Percentiles rank a stretch among this genome's conserved stretches.
phyloP scores from a whole-genome alignment of 1,140 invertebrate species.

The Zaprionus kolodkinae region DNA sequence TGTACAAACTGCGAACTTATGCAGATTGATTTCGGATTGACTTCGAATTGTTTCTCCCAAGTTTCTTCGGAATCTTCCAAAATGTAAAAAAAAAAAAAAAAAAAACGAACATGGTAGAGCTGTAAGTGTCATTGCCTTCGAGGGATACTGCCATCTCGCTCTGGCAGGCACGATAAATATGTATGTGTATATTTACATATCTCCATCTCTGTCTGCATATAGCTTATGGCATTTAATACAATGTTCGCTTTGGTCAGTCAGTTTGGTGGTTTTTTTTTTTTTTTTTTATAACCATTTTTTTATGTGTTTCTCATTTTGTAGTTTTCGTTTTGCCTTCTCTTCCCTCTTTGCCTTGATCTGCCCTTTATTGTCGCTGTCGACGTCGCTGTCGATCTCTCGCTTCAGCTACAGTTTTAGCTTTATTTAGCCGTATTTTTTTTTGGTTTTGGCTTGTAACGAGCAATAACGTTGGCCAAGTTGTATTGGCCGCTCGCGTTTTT shows the following conservation, averaged over 20 bases:
- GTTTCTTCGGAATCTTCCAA: background rate
- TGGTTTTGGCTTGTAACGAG: slow-evolving; percentile 15
- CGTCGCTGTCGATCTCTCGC: slow-evolving; percentile 26
- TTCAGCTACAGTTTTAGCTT: slow-evolving; percentile 10
- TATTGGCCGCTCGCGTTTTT: slow-evolving; percentile 65
- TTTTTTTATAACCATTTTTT: slow-evolving; percentile 35
- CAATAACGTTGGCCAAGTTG: slow-evolving; percentile 78
- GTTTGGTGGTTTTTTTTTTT: slow-evolving; percentile 8
- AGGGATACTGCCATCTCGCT: slow-evolving; percentile 3
- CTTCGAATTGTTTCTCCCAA: background rate
- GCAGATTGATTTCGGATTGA: slow-evolving; percentile 4
- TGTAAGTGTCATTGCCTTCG: slow-evolving; percentile 48
- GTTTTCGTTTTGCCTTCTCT: slow-evolving; percentile 63
- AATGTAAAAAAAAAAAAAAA: slow-evolving; percentile 10
- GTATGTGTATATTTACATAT: background rate
- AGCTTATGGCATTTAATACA: slow-evolving; percentile 31
- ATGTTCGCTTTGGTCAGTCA: slow-evolving; percentile 24
- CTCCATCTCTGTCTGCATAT: slow-evolving; percentile 15
- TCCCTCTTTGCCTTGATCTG: slow-evolving; percentile 19
- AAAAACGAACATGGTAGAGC: slow-evolving; percentile 34
- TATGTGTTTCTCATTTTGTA: slow-evolving; percentile 74
- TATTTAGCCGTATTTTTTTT: slow-evolving; percentile 1
- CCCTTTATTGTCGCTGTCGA: slow-evolving; percentile 44
- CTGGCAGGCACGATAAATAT: background rate
- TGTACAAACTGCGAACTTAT: slow-evolving; percentile 4